Percentiles rank a stretch among this genome's conserved stretches.
Evolutionary conservation across 2,888 invertebrate species (phyloP).

Genomic region (Calameuta pallipes): DNA sequence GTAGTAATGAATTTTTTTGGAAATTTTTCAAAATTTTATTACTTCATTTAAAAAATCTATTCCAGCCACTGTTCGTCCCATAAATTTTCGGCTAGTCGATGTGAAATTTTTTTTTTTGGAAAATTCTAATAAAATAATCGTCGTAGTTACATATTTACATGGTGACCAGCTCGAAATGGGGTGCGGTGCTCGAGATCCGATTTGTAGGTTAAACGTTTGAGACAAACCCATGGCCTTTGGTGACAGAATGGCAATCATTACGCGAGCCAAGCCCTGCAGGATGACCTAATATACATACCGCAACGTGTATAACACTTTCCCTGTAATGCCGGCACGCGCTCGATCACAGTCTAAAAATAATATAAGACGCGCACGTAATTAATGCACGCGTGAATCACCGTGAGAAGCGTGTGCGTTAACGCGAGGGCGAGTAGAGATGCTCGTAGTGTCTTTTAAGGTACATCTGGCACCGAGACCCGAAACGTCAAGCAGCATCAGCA

Average conservation of each 20-base stretch:
- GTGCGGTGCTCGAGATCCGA: slow-evolving; percentile 42
- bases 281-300: slow-evolving; percentile 44
- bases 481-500: no score
- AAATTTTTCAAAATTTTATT: no score
- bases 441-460: no score
- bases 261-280: slow-evolving; percentile 51
- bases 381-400: slow-evolving; percentile 10
- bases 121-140: not conserved
- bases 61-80: no score
- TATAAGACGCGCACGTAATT: slow-evolving; percentile 34
- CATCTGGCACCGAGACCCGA: no score
- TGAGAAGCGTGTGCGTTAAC: slow-evolving; percentile 13
- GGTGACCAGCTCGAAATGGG: slow-evolving; percentile 19
- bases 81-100: no score
- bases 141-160: not conserved
- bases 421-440: no score
- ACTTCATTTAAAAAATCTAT: no score
- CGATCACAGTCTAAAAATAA: slow-evolving; percentile 50
- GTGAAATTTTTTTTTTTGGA: no score
- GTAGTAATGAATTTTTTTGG: no score
- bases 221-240: slow-evolving; percentile 28
- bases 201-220: not conserved
- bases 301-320: slow-evolving; percentile 19
- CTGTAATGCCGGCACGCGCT: slow-evolving; percentile 17
- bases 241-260: slow-evolving; percentile 47